Conservation (phyloP, 2,113 vertebrate genomes). For the Serinus canaria region DNA sequence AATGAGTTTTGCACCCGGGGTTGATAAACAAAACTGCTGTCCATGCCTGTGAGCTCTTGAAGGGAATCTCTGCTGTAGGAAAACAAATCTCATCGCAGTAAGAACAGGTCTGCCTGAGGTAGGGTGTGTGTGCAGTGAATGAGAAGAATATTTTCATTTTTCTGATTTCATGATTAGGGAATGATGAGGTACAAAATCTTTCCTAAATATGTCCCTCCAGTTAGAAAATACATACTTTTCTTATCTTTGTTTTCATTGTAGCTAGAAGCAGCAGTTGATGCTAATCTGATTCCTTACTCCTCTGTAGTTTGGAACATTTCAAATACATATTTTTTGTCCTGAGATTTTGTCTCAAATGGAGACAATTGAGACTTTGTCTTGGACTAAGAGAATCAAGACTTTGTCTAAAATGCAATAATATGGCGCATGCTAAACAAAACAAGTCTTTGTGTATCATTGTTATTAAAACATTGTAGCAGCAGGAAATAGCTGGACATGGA, state of each 20-base stretch:
- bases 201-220: neutral
- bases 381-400: conserved; percentile 29
- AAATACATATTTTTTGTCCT: neutral
- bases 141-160: neutral
- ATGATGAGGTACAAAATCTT: neutral
- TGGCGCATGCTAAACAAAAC: conserved; percentile 21
- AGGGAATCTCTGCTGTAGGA: neutral
- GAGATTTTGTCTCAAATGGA: neutral
- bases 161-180: neutral
- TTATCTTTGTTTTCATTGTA: neutral
- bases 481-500: conserved; percentile 17
- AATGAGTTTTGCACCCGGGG: neutral
- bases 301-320: neutral
- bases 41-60: neutral
- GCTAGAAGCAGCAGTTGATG: neutral
- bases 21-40: conserved; percentile 39
- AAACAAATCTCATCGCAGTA: neutral
- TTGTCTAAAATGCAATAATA: conserved; percentile 39
- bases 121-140: neutral
- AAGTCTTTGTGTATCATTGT: conserved; percentile 34
- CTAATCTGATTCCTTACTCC: neutral
- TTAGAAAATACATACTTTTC: neutral
- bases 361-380: conserved; percentile 38
- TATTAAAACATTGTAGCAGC: conserved; percentile 50
- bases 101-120: neutral